Evolutionary conservation across 1,140 invertebrate genomes (phyloP), one percentile per base, ranked within the genome.

Genomic region (Bilobella aurantiaca): DNA sequence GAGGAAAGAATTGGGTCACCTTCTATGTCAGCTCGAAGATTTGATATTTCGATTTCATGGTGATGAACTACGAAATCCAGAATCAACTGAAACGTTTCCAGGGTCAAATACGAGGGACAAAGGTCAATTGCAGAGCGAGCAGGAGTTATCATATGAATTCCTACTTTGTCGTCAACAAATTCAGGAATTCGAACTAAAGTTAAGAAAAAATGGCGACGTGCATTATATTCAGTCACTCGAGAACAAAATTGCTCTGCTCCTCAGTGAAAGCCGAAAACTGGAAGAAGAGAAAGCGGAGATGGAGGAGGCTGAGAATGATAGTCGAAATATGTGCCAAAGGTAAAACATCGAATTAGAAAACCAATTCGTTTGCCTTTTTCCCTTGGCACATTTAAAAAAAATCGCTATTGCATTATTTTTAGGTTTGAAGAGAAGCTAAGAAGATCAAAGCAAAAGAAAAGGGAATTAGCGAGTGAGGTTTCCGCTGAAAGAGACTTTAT

Each of bases 291-390:
- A 82, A 74, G 83, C 83, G 74, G 84, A 85, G 76, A 77, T 85
- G 42, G 84, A 86, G 75, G 84, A 86, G 74, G 83, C 83, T 37
- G 84, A 85, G 76, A 86, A 86, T 76, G 84, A 86, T 70, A 84
- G 83, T 23, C 79, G 84, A 61, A 76, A 85, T 62, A 81, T 82
- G 74, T 80, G 82, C 75, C 84, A 85, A 73, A 81, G 83, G 77
- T 82, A 79, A 56, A 56, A 5, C 12, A 14, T 5, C 25, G 8
- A 56, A n/a, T 23, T 14, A 23, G 8, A 12, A 8, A 23, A 56
- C 25, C 12, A 42, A 42, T 42, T 23, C 12, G 25, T 59, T 59
- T 59, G 8, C 28, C 53, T 57, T 57, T 34, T 29, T 29, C 25
- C 23, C 23, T 59, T 59, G 34, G 18, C 34, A 42, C 34, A 12